Evolutionary conservation across 2,797 vertebrate species (phyloP), one percentile per base, ranked within the genome.

Genomic region (Acanthurus leucopareius): DNA sequence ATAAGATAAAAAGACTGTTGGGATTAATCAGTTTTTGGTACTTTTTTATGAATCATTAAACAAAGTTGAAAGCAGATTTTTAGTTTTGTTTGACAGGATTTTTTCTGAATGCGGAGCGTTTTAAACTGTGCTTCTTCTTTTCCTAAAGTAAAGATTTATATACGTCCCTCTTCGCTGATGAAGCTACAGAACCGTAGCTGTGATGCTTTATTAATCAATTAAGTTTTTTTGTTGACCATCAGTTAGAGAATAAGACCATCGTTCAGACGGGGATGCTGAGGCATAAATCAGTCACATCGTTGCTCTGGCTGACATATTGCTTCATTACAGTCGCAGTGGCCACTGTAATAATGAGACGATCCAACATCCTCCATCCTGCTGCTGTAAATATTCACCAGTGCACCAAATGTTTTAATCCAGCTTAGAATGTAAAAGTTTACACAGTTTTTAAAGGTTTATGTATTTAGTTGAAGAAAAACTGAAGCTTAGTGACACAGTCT

Each of bases 191-290:
- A 38, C 28, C 2, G 1, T 13, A n/a, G 3, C 45, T 40, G 8
- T 56, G 15, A 4, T 44, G 42, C 20, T 61, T 49, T 56, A 60
- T 57, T 9, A 72, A 20, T 57, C 62, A 35, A 62, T 22, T n/a
- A 14, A 63, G 51, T 67, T 75, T 56, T 75, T 75, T 61, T 75
- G 54, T 73, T 20, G 67, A 58, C 44, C 73, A 71, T 57, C 49
- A 40, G 28, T 58, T 49, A 48, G 35, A 76, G 52, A 68, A 35
- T 49, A 44, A 10, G 22, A 51, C 52, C 45, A 48, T 60, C 22
- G 63, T 61, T 49, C 44, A 58, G 45, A 44, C 28, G 28, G 45
- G n/a, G 35, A 11, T 17, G 49, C 49, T 42, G 9, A 3, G 53
- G 35, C 49, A 53, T 66, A 52, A 25, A 53, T 53, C 64, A 53